Evolutionary conservation across 2,113 vertebrate species (phyloP).

Genomic region (Axis porcinus): DNA sequence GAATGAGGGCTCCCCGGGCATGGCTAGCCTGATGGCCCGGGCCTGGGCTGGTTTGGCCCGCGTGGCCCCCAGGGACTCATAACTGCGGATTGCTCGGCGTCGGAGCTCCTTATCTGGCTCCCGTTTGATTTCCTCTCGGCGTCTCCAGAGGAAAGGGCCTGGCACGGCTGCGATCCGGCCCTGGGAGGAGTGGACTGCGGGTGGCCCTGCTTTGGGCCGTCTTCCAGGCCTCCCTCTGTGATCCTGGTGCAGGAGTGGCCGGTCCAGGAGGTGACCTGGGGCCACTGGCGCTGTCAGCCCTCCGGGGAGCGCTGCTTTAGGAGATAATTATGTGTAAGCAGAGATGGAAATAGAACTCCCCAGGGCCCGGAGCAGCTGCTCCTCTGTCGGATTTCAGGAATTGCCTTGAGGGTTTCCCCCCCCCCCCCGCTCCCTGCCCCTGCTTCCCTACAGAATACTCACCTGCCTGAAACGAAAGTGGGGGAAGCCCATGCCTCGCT

Average conservation of each 20-base stretch:
- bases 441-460: background rate
- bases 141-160: background rate
- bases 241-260: background rate
- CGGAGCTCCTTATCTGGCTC: slow-evolving; percentile 13
- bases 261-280: background rate
- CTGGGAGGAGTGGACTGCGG: background rate
- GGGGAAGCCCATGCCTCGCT: background rate
- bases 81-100: background rate
- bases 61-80: background rate
- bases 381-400: background rate
- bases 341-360: slow-evolving; percentile 32
- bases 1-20: background rate
- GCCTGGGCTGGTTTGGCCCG: background rate
- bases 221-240: background rate
- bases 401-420: background rate
- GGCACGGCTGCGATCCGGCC: background rate
- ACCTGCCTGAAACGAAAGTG: background rate
- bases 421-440: background rate
- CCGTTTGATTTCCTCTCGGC: slow-evolving; percentile 51
- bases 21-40: too few relatives aligned
- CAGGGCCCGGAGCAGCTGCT: background rate
- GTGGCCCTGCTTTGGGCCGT: background rate
- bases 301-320: background rate
- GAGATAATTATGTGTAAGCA: background rate
- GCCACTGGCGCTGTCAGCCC: background rate